These are phyloP conservation scores for Spodoptera frugiperda DNA, from an alignment of 1,140 invertebrate genomes.

Conservation along the genomic window DNA sequence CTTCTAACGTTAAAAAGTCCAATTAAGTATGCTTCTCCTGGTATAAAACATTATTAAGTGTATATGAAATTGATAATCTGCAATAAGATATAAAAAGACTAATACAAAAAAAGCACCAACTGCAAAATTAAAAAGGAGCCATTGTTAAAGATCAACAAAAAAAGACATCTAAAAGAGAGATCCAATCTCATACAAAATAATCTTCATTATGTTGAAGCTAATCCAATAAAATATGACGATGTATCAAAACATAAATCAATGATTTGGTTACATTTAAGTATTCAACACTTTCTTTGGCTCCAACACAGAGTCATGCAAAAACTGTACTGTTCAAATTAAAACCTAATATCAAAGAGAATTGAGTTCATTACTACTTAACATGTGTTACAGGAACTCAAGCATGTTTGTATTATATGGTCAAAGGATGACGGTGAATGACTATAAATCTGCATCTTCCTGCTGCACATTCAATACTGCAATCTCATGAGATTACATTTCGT, in stretches of 20 bases:
- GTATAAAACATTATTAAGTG: no score
- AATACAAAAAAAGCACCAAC: no score
- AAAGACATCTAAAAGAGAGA: no score
- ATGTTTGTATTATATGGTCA: not conserved
- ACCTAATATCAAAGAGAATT: not conserved
- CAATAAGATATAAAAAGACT: no score
- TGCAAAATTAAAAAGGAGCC: no score
- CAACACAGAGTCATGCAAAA: not conserved
- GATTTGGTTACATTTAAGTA: not conserved
- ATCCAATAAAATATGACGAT: slow-evolving; percentile 26
- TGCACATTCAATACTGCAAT: not conserved
- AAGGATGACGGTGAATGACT: slow-evolving; percentile 5
- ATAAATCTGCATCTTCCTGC: not conserved
- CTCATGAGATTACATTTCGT: no score
- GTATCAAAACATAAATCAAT: not conserved
- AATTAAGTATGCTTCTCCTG: no score
- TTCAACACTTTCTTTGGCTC: slow-evolving; percentile 11
- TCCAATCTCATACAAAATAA: not conserved
- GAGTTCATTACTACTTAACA: not conserved
- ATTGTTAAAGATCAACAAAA: no score
- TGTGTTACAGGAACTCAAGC: no score
- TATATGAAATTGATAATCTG: no score
- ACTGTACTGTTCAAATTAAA: not conserved
- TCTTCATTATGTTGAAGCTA: not conserved
- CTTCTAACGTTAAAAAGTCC: no score